These are phyloP conservation scores for Dromius quadrimaculatus DNA, from an alignment of 2,888 invertebrate species.

Conservation along the genomic window DNA sequence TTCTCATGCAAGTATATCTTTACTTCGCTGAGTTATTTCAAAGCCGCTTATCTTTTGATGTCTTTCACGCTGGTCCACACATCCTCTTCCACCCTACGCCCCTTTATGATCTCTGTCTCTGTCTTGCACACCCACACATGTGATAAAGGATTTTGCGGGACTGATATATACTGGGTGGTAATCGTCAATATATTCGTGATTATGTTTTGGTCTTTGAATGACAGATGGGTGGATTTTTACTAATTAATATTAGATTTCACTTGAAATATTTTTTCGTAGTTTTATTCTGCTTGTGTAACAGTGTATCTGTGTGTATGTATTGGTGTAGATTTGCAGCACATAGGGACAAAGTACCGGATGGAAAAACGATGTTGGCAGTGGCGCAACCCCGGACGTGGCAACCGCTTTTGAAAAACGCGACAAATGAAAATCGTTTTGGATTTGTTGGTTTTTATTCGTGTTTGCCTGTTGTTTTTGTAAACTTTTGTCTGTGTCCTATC, in stretches of 20 bases:
- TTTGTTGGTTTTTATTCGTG: slow-evolving; percentile 29
- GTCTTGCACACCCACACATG: neutral
- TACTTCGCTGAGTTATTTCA: slow-evolving; percentile 28
- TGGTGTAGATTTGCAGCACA: slow-evolving; percentile 9
- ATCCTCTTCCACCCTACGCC: neutral
- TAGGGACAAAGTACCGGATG: slow-evolving; percentile 31
- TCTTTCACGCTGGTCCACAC: slow-evolving; percentile 36
- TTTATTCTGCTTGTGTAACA: neutral
- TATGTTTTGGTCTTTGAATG: neutral
- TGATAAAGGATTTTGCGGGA: neutral
- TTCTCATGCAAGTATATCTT: slow-evolving; percentile 31
- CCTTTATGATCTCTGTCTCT: neutral
- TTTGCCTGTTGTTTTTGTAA: slow-evolving; percentile 39
- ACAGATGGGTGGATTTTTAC: neutral
- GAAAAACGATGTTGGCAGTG: slow-evolving; percentile 13
- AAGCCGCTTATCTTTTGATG: slow-evolving; percentile 40
- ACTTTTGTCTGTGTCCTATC: slow-evolving; percentile 40
- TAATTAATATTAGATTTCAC: too few species aligned
- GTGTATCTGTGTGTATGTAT: neutral
- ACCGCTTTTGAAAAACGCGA: slow-evolving; percentile 35
- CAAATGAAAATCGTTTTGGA: slow-evolving; percentile 39
- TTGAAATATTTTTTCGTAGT: neutral
- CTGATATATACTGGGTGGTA: slow-evolving; percentile 1
- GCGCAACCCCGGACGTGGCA: slow-evolving; percentile 21
- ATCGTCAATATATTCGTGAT: neutral